Evolutionary conservation across 2,113 vertebrate species (phyloP), one percentile per base, ranked within the genome.

Genomic region (Pongo pygmaeus): DNA sequence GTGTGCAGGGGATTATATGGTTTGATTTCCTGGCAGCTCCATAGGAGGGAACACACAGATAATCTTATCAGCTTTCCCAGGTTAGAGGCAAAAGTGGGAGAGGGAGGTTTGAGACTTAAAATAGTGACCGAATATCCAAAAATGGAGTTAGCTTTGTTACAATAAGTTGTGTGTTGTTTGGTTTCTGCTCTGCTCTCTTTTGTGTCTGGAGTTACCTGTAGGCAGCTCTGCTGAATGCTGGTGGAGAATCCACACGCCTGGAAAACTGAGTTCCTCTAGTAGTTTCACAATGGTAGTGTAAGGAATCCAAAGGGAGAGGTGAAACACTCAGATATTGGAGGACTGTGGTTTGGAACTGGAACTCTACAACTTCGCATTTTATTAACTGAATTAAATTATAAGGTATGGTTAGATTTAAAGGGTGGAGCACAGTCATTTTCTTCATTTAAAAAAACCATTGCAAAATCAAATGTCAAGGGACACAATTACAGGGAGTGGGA

Each of bases 361-460:
- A 81, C 16, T 9, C 12, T 57, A 14, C 23, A 57, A 46, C 43
- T 75, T 40, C 2, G 17, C 35, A 32, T 83, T n/a, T 50, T 64
- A 81, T 89, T 85, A 91, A n/a, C 48, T 64, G 48, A 94, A 96
- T 72, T 72, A 75, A 88, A 72, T 72, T 25, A 32, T 12, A 57
- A 48, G 0, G 2, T 18, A 32, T 80, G 25, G 3, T 32, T 72
- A 48, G 22, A 61, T n/a, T 52, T 11, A 70, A 81, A 59, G 14
- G 2, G 6, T 69, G 5, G 11, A 69, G 23, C 1, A n/a, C 32
- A 48, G 3, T 86, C 30, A 16, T 86, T 89, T 88, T 61, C 17
- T 77, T 57, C 50, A 78, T 59, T 64, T 32, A 64, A 14, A 30
- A 30, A 81, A 50, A 89, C 5, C 48, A 55, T 10, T 74, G 18